Evolutionary conservation across 2,888 invertebrate genomes (phyloP).

Genomic region (Pantelozetes paolii): DNA sequence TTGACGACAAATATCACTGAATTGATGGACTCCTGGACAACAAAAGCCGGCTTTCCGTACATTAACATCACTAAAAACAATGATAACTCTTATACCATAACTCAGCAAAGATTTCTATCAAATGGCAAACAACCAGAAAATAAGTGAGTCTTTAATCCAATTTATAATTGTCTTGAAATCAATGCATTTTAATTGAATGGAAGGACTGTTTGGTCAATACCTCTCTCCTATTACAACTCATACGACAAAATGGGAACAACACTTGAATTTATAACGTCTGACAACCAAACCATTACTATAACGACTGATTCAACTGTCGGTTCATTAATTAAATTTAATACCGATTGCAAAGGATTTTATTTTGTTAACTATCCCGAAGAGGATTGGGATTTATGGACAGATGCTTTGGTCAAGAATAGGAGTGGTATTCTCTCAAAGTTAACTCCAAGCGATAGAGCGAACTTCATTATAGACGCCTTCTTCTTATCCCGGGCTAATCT

Average conservation of each 20-base stretch:
- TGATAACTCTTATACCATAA: constrained; percentile 61
- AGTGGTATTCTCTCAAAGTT: background rate
- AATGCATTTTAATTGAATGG: background rate
- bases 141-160: background rate
- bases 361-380: constrained; percentile 53
- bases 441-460: constrained; percentile 68
- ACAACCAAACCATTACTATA: background rate
- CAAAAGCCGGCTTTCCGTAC: constrained; percentile 71
- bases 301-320: background rate
- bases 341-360: constrained; percentile 54
- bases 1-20: constrained; percentile 48
- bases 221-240: constrained; percentile 36
- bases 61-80: constrained; percentile 65
- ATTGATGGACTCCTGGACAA: constrained; percentile 76
- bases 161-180: background rate
- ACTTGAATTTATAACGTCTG: constrained; percentile 8
- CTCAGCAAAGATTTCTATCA: constrained; percentile 66
- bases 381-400: constrained; percentile 53
- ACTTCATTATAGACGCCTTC: constrained; percentile 76
- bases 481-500: constrained; percentile 59
- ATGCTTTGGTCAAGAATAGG: constrained; percentile 37
- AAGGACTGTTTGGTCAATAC: constrained; percentile 30
- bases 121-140: constrained; percentile 48
- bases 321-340: constrained; percentile 31
- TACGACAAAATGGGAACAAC: background rate